These are phyloP conservation scores for Piezodorus guildinii DNA, from an alignment of 1,140 invertebrate species.

Conservation along the genomic window DNA sequence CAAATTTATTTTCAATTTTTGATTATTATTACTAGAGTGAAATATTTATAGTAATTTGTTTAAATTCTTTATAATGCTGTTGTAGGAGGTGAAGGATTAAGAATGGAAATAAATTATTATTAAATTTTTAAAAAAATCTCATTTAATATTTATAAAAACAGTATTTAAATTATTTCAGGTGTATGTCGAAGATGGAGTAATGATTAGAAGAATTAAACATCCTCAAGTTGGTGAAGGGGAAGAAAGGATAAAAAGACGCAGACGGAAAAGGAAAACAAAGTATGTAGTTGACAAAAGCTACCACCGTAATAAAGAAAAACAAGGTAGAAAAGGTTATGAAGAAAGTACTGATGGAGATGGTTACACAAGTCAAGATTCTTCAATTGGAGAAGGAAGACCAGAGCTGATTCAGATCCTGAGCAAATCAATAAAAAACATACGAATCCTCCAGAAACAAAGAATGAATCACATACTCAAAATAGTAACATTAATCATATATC, in stretches of 20 bases:
- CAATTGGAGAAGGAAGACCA: not conserved
- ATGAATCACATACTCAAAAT: no score
- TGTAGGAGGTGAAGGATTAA: no score
- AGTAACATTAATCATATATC: no score
- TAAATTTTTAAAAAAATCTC: no score
- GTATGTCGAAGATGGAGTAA: conserved; percentile 25
- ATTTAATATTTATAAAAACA: no score
- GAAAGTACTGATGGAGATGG: conserved; percentile 19
- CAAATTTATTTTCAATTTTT: no score
- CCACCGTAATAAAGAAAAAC: conserved; percentile 25
- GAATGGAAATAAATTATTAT: no score
- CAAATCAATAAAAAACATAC: not conserved
- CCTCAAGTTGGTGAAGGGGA: conserved; percentile 16
- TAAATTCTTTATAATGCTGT: no score
- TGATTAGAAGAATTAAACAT: conserved; percentile 18
- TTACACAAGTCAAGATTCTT: not conserved
- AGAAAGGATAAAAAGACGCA: conserved; percentile 10
- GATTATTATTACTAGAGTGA: no score
- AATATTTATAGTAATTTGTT: no score
- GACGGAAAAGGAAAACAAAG: conserved; percentile 22
- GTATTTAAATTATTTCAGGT: conserved; percentile 19
- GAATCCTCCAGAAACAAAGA: no score
- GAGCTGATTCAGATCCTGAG: not conserved
- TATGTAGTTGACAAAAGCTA: conserved; percentile 31
- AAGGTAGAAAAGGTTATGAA: conserved; percentile 31